Evolutionary conservation across 2,888 invertebrate genomes (phyloP).

Genomic region (Lasioglossum morio): DNA sequence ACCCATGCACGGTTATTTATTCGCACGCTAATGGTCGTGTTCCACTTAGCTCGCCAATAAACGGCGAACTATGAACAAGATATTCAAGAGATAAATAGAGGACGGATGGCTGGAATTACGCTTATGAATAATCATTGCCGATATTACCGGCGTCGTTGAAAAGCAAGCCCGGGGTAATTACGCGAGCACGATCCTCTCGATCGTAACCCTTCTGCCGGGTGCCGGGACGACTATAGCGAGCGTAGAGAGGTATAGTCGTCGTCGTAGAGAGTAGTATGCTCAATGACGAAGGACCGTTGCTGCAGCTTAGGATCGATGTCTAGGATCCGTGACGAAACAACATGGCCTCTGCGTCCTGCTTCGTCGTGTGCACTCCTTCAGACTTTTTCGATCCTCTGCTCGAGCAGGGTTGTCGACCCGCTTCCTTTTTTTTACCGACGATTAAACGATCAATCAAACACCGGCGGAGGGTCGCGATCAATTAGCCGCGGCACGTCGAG

Average conservation of each 20-base stretch:
- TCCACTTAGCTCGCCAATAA: background rate
- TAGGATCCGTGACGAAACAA: constrained; percentile 26
- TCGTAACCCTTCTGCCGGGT: constrained; percentile 22
- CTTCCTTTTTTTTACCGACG: constrained; percentile 51
- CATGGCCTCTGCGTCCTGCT: constrained; percentile 11
- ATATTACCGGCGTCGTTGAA: constrained; percentile 37
- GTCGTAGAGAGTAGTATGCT: background rate
- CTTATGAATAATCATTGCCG: constrained; percentile 45
- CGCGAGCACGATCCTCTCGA: constrained; percentile 9
- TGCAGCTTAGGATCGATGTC: background rate
- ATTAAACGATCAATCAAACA: constrained; percentile 78
- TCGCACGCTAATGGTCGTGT: background rate
- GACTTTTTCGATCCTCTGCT: constrained; percentile 14
- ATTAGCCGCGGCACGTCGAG: constrained; percentile 75
- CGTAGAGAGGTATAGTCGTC: background rate
- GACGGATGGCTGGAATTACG: constrained; percentile 42
- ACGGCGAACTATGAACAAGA: background rate
- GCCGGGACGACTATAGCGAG: background rate
- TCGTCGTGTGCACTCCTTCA: background rate
- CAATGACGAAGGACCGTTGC: background rate
- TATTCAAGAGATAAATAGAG: constrained; percentile 30
- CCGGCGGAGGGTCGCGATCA: constrained; percentile 74
- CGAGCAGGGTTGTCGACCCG: background rate
- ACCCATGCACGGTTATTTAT: background rate
- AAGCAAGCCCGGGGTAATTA: constrained; percentile 48